Percentiles rank a stretch among this genome's conserved stretches.
phyloP scores from a whole-genome alignment of 2,113 vertebrate species.

The Catharus bicknelli region DNA sequence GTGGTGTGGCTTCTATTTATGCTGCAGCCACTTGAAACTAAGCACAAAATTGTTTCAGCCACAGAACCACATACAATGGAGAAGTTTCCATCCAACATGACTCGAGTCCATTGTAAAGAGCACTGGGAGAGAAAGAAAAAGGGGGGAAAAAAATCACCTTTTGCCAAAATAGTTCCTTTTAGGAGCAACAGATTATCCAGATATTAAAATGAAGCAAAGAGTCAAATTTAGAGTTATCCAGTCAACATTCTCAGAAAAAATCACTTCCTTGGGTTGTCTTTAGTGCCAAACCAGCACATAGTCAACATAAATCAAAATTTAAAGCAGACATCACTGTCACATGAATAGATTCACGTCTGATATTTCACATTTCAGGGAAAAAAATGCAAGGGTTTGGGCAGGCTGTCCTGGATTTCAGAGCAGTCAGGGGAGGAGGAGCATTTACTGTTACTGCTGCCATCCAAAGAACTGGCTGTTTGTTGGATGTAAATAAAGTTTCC shows the following conservation, averaged over 20 bases:
- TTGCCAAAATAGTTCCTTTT: not conserved
- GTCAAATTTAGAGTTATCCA: not conserved
- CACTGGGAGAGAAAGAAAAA: not conserved
- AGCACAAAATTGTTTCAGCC: constrained; percentile 51
- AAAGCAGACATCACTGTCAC: not conserved
- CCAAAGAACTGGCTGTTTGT: not conserved
- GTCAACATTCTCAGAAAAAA: not conserved
- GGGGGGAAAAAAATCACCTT: not conserved
- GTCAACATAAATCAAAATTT: not conserved
- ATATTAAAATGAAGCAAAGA: not conserved
- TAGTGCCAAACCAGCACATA: not conserved
- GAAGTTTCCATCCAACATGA: constrained; percentile 46
- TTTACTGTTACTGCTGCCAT: not conserved
- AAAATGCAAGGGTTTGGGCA: not conserved
- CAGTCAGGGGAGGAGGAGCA: not conserved
- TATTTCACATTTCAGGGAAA: not conserved
- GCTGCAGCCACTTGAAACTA: constrained; percentile 39
- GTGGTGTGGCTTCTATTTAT: constrained; percentile 58
- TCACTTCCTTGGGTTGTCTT: too few relatives aligned
- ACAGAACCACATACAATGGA: constrained; percentile 50
- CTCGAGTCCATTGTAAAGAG: constrained; percentile 45
- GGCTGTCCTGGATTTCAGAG: not conserved
- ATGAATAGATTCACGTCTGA: not conserved
- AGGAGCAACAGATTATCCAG: not conserved
- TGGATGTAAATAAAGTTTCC: not conserved